A percentile compares a stretch with the other conserved stretches of the same genome.
phyloP scores from a whole-genome alignment of 2,797 vertebrate species.

The Coranthus polyacanthus region DNA sequence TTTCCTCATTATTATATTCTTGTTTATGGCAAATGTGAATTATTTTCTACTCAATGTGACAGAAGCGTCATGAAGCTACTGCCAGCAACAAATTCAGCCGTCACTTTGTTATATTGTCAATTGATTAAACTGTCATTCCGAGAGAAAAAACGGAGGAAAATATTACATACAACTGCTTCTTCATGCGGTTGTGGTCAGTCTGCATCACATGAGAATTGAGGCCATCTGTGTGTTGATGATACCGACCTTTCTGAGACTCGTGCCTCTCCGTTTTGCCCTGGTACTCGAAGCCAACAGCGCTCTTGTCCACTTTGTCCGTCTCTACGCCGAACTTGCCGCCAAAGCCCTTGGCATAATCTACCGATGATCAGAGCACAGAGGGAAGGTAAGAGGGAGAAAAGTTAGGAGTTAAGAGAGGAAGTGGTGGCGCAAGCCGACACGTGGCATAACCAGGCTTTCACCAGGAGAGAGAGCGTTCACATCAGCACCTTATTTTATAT shows the following conservation, averaged over 20 bases:
- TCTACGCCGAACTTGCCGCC: conserved; percentile 89
- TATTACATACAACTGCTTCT: not conserved
- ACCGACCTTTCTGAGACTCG: conserved; percentile 91
- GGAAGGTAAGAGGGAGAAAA: not conserved
- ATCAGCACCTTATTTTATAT: not conserved
- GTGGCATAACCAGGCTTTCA: too few relatives aligned
- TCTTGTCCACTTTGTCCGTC: conserved; percentile 95
- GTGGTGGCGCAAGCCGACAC: too few relatives aligned
- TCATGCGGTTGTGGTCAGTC: not conserved
- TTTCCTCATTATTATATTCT: too few relatives aligned
- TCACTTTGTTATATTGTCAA: too few relatives aligned
- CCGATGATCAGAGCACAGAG: not conserved
- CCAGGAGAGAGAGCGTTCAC: not conserved
- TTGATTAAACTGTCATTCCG: too few relatives aligned
- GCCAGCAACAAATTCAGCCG: too few relatives aligned
- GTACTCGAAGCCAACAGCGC: conserved; percentile 94
- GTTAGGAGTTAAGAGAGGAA: too few relatives aligned
- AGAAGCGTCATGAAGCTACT: too few relatives aligned
- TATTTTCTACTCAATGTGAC: too few relatives aligned
- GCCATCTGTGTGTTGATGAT: not conserved
- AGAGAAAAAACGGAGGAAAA: too few relatives aligned
- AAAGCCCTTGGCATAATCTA: conserved; percentile 87
- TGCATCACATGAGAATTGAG: too few relatives aligned
- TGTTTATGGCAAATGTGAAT: too few relatives aligned
- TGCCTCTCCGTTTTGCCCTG: conserved; percentile 94